A percentile compares a stretch with the other conserved stretches of the same genome.
These are phyloP conservation scores for Neodiprion fabricii DNA, from an alignment of 1,140 invertebrate genomes.

Conservation along the genomic window DNA sequence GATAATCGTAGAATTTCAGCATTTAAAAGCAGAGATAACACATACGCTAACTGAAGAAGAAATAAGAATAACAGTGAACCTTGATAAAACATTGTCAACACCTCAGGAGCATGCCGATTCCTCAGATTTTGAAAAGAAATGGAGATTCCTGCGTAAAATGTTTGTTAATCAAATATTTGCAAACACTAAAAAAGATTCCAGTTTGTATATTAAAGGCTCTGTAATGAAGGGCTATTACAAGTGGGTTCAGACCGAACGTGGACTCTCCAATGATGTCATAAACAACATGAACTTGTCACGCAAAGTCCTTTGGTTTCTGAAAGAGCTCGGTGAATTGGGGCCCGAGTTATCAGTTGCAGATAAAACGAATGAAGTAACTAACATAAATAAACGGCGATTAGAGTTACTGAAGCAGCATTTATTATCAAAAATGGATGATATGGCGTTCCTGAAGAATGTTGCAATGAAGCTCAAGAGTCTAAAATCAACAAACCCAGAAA, in stretches of 20 bases:
- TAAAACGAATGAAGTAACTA: slow-evolving; percentile 25
- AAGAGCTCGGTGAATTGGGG: slow-evolving; percentile 40
- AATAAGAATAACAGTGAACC: slow-evolving; percentile 33
- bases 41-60: slow-evolving; percentile 34
- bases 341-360: slow-evolving; percentile 32
- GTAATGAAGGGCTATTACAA: slow-evolving; percentile 41
- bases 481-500: slow-evolving; percentile 16
- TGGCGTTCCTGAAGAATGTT: slow-evolving; percentile 28
- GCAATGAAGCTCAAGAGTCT: slow-evolving; percentile 29
- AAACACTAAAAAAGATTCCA: slow-evolving; percentile 27
- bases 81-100: not conserved
- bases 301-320: slow-evolving; percentile 47
- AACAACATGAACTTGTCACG: slow-evolving; percentile 26
- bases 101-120: slow-evolving; percentile 7
- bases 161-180: slow-evolving; percentile 47
- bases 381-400: slow-evolving; percentile 26
- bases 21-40: slow-evolving; percentile 41
- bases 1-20: slow-evolving; percentile 13
- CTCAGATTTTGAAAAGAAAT: slow-evolving; percentile 38
- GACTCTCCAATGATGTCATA: slow-evolving; percentile 15
- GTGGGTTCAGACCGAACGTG: slow-evolving; percentile 28
- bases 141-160: slow-evolving; percentile 46
- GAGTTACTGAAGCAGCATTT: slow-evolving; percentile 42
- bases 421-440: slow-evolving; percentile 34
- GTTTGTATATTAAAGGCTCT: slow-evolving; percentile 37